phyloP scores from a whole-genome alignment of 1,140 invertebrate species.

The Rhopalosiphum padi region DNA sequence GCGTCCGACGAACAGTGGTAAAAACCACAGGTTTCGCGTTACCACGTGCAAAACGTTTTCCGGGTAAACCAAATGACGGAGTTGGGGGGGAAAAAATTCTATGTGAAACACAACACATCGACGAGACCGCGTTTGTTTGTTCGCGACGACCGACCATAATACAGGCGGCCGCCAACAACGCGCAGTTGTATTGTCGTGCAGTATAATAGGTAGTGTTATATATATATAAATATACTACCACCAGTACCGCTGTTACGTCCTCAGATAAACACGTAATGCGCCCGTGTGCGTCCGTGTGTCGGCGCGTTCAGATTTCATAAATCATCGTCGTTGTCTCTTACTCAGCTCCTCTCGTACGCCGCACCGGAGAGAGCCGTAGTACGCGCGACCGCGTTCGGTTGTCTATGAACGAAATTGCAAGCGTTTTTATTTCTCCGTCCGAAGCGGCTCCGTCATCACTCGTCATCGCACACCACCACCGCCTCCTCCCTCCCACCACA shows the following conservation, averaged over 20 bases:
- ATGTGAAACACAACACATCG: not conserved
- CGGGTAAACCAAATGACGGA: no score
- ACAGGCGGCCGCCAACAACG: not conserved
- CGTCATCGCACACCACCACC: not conserved
- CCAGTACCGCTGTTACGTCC: not conserved
- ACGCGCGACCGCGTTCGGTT: not conserved
- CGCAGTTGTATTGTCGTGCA: not conserved
- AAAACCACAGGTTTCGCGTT: not conserved
- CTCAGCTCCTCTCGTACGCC: no score
- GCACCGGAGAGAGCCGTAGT: not conserved
- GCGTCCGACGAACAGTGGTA: not conserved
- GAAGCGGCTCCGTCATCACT: not conserved
- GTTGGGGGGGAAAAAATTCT: not conserved
- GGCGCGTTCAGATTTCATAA: slow-evolving; percentile 7
- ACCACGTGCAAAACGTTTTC: not conserved
- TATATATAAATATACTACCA: not conserved
- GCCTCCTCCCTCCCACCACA: no score
- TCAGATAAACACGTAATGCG: not conserved
- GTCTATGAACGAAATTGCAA: not conserved
- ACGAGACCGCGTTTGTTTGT: not conserved
- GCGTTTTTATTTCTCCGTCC: not conserved
- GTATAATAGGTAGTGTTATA: no score
- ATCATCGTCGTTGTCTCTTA: not conserved
- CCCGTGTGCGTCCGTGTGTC: not conserved
- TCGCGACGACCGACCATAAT: not conserved